Base-by-base conservation (phyloP, 2,113 vertebrate species). In the Coptodon rendalli region DNA sequence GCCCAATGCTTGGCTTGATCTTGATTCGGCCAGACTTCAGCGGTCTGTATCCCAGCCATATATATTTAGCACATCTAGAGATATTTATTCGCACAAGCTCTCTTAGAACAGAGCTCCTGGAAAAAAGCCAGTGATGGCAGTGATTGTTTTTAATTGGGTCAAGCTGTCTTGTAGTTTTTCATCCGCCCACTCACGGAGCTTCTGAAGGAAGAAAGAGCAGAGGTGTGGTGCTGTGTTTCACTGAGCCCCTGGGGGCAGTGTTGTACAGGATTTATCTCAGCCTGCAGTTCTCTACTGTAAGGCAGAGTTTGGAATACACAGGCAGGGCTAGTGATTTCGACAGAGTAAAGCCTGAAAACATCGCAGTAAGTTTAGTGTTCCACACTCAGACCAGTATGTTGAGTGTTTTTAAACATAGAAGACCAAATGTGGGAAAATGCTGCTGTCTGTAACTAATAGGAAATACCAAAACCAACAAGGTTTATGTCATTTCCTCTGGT, bases 231-330 rank as follows among this genome's bases (percentile, higher is more conserved):
- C 80, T 87, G 86, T 87, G 83, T 43, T 82, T 43, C 68, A n/a
- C 82, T 89, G 45, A 79, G 85, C 90, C 91, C 88, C 92, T 89
- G 87, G 93, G 92, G 95, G 95, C 95, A 94, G 91, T 94, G 92
- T 95, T 94, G 93, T 27, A 91, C 91, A 91, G 86, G 59, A n/a
- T 89, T 92, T 88, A 43, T 9, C 59, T 79, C 2, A 86, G 79
- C 54, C 45, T 84, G 24, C 36, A 19, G 12, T 6, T 4, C 48
- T 59, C 13, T 5, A 43, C 38, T 66, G 13, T 29, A 9, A 68
- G n/a, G 80, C 5, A 16, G 31, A 61, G 43, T 29, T 57, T 31
- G 31, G 36, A 63, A 45, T 11, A 84, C 78, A 36, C 59, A 85
- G 27, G n/a, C 43, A 31, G 31, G 34, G 3, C 10, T 52, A 24